Evolutionary conservation across 1,140 invertebrate species (phyloP).

Genomic region (Globodera ellingtonae): DNA sequence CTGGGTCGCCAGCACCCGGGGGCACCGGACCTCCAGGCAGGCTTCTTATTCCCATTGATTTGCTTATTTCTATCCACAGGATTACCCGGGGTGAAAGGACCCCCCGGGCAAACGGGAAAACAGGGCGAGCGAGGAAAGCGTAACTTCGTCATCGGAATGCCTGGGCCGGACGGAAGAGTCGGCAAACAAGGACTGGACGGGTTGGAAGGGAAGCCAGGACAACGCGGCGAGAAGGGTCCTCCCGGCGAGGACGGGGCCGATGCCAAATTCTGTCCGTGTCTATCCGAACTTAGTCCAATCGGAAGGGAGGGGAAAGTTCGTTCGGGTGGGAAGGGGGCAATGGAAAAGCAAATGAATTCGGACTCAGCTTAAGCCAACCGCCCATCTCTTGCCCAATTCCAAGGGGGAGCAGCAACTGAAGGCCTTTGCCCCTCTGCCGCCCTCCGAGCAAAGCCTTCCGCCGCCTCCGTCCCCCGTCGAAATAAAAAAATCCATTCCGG

Average conservation of each 20-base stretch:
- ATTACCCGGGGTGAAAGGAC: conserved; percentile 19
- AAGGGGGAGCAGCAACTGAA: conserved; percentile 1
- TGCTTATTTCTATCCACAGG: not conserved
- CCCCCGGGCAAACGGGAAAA: conserved; percentile 31
- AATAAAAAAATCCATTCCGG: not conserved
- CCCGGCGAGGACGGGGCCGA: conserved; percentile 39
- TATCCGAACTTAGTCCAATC: conserved; percentile 33
- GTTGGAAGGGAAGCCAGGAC: conserved; percentile 42
- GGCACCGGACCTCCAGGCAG: conserved; percentile 27
- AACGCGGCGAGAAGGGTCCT: conserved; percentile 32
- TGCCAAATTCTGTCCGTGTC: conserved; percentile 46
- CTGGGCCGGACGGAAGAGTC: conserved; percentile 37
- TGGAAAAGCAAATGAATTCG: conserved; percentile 7
- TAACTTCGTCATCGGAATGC: conserved; percentile 42
- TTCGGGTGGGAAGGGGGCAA: not conserved
- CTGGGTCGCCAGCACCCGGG: conserved; percentile 39
- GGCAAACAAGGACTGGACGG: conserved; percentile 45
- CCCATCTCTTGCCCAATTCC: not conserved
- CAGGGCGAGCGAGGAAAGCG: conserved; percentile 42
- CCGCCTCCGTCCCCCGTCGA: not conserved
- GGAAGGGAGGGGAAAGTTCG: not conserved
- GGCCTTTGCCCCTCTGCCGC: conserved; percentile 8
- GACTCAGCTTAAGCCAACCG: conserved; percentile 8
- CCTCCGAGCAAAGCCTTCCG: not conserved
- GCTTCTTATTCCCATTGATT: not conserved